phyloP scores from a whole-genome alignment of 2,113 vertebrate species.

The Corythornis vintsioides region DNA sequence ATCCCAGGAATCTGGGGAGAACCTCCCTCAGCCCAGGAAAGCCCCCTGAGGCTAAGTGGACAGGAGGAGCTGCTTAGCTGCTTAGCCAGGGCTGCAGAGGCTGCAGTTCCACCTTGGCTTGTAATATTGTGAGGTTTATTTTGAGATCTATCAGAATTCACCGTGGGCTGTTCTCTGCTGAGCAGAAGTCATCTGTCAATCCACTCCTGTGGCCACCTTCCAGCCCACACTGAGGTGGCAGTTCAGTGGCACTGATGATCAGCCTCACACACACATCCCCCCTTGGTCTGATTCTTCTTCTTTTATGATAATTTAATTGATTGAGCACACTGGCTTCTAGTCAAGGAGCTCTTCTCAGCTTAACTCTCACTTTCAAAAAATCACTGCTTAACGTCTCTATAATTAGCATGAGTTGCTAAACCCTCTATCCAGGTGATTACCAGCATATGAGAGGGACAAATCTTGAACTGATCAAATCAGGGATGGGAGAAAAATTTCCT shows the following conservation, averaged over 20 bases:
- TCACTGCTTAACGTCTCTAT: constrained; percentile 34
- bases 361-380: constrained; percentile 45
- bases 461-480: background rate
- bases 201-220: constrained; percentile 14
- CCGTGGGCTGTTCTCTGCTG: constrained; percentile 24
- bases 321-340: constrained; percentile 16
- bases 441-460: background rate
- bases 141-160: constrained; percentile 57
- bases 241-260: constrained; percentile 36
- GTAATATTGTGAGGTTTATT: constrained; percentile 35
- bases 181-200: constrained; percentile 52
- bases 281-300: constrained; percentile 22
- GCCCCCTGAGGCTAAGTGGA: background rate
- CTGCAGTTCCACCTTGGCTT: constrained; percentile 29
- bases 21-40: background rate
- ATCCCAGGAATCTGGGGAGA: background rate
- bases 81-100: constrained; percentile 2
- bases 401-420: constrained; percentile 60
- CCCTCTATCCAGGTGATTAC: constrained; percentile 28
- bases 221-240: constrained; percentile 38
- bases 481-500: constrained; percentile 1
- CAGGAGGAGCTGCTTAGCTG: background rate
- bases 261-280: background rate
- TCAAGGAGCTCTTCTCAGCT: constrained; percentile 63
- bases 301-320: constrained; percentile 69